Conservation (phyloP, 2,888 invertebrate species). For the Polydesmus complanatus region DNA sequence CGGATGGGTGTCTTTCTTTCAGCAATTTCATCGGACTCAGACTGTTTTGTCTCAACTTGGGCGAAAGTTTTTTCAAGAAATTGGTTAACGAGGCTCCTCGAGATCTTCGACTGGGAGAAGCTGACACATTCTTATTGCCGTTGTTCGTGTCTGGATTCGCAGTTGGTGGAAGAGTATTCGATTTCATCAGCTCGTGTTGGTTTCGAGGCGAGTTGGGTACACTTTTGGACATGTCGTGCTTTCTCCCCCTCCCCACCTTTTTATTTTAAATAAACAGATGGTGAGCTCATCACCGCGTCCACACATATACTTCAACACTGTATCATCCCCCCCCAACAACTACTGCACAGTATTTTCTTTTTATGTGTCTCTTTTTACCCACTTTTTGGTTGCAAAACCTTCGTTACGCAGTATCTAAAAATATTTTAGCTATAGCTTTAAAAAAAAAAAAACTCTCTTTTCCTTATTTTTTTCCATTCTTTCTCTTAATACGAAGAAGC, state of each 20-base stretch:
- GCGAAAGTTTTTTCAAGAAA: constrained; percentile 20
- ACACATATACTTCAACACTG: not conserved
- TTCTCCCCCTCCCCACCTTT: constrained; percentile 3
- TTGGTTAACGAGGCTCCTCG: constrained; percentile 20
- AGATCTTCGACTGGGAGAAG: constrained; percentile 18
- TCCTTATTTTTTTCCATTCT: too few relatives aligned
- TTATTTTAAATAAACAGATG: not conserved
- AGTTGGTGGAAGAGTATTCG: constrained; percentile 15
- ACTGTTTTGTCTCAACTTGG: constrained; percentile 19
- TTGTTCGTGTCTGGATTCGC: not conserved
- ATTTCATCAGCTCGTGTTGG: constrained; percentile 9
- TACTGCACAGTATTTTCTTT: not conserved
- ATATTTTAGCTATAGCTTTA: too few relatives aligned
- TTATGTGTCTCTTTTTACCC: not conserved
- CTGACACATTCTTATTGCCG: not conserved
- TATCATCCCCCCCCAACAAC: too few relatives aligned
- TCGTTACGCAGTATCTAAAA: too few relatives aligned
- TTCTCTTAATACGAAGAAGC: too few relatives aligned
- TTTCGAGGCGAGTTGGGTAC: constrained; percentile 15
- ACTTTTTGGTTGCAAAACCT: not conserved
- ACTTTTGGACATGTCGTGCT: constrained; percentile 10
- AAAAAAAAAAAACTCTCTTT: too few relatives aligned
- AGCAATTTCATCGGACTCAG: not conserved
- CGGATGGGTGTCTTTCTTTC: not conserved
- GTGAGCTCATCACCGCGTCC: not conserved